Percentiles rank a stretch among this genome's conserved stretches.
These are phyloP conservation scores for Hypercompe scribonia DNA, from an alignment of 2,888 invertebrate genomes.

Conservation along the genomic window DNA sequence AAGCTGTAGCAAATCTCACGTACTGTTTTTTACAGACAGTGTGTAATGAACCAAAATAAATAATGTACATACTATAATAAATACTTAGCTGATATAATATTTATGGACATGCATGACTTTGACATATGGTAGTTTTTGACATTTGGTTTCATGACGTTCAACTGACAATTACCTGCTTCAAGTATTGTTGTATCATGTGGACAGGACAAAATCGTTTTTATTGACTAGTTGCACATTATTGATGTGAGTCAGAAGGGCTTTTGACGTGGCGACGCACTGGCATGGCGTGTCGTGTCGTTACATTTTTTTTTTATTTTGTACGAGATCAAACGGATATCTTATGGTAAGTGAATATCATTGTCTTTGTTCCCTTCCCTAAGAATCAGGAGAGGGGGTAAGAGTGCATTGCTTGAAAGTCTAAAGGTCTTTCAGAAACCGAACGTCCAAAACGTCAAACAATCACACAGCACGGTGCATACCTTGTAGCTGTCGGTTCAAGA, in stretches of 20 bases:
- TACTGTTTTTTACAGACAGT: slow-evolving; percentile 10
- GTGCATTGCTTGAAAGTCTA: background rate
- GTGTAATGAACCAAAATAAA: slow-evolving; percentile 28
- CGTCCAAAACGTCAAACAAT: slow-evolving; percentile 16
- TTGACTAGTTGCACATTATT: too few relatives aligned
- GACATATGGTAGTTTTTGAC: slow-evolving; percentile 18
- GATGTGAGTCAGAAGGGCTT: too few relatives aligned
- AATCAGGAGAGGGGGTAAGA: too few relatives aligned
- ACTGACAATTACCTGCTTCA: too few relatives aligned
- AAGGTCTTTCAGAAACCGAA: slow-evolving; percentile 22
- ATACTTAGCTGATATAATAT: slow-evolving; percentile 32
- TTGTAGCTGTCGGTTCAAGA: slow-evolving; percentile 92
- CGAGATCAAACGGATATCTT: too few relatives aligned
- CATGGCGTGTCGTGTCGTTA: too few relatives aligned
- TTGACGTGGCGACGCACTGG: too few relatives aligned
- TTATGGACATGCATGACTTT: slow-evolving; percentile 34
- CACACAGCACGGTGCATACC: slow-evolving; percentile 75
- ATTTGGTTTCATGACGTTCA: slow-evolving; percentile 5
- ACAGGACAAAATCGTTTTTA: too few relatives aligned
- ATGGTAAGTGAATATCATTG: too few relatives aligned
- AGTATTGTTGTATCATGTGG: too few relatives aligned
- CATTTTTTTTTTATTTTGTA: too few relatives aligned
- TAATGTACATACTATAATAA: slow-evolving; percentile 35
- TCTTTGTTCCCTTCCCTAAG: too few relatives aligned
- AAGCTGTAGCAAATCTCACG: background rate